Evolutionary conservation across 2,113 vertebrate genomes (phyloP).

Genomic region (Prionailurus viverrinus): DNA sequence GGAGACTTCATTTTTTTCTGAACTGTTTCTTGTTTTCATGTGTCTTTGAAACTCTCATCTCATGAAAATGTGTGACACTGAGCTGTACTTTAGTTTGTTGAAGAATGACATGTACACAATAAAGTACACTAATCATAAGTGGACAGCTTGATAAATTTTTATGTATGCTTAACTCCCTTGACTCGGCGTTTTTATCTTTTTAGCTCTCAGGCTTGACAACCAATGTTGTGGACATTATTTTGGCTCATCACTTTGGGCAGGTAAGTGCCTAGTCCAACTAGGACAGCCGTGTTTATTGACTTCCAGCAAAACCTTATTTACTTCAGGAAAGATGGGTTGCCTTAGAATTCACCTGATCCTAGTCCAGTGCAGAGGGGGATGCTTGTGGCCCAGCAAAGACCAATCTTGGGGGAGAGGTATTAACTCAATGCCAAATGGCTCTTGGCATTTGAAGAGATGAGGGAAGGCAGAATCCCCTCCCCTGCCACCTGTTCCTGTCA

Average conservation of each 20-base stretch:
- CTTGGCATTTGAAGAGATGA: constrained; percentile 42
- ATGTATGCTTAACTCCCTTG: constrained; percentile 41
- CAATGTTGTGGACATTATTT: constrained; percentile 95
- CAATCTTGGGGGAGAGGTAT: background rate
- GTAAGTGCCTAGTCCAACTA: constrained; percentile 88
- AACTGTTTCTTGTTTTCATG: background rate
- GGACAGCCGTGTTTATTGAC: background rate
- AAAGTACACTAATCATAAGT: background rate
- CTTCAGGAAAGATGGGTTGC: background rate
- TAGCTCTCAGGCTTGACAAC: constrained; percentile 97
- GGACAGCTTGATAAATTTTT: constrained; percentile 21
- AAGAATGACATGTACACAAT: background rate
- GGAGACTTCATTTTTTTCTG: background rate
- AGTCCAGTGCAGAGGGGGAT: background rate
- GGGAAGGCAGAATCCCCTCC: background rate
- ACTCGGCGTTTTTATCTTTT: constrained; percentile 66
- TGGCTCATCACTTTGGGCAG: constrained; percentile 96
- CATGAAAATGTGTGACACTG: background rate
- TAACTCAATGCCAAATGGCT: background rate
- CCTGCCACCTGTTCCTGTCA: background rate
- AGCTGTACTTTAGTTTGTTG: constrained; percentile 21
- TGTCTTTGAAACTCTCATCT: constrained; percentile 20
- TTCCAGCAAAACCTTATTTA: background rate
- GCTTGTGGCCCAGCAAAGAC: background rate
- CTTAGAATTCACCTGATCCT: constrained; percentile 30